phyloP scores from a whole-genome alignment of 2,888 invertebrate species.

The Lepetodrilus schrolli region DNA sequence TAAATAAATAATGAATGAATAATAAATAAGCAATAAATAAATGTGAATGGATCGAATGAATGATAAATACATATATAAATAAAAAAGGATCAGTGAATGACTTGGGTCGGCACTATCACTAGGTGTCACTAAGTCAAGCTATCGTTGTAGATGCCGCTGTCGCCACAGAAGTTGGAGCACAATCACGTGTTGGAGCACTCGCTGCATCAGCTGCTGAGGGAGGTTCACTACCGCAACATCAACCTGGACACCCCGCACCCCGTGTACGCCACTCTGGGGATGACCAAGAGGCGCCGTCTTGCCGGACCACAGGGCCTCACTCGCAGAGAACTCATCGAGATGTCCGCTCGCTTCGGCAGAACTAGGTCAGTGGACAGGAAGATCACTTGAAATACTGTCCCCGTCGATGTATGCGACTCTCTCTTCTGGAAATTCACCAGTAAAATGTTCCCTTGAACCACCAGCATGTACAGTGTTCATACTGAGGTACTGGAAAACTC shows the following conservation, averaged over 20 bases:
- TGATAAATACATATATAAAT: too few species aligned
- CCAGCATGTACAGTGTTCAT: too few species aligned
- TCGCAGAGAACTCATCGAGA: conserved; percentile 88
- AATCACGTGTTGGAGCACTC: conserved; percentile 98
- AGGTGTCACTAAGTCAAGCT: not conserved
- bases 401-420: too few species aligned
- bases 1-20: too few species aligned
- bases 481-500: too few species aligned
- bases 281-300: conserved; percentile 90
- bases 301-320: conserved; percentile 95
- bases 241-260: conserved; percentile 97
- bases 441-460: too few species aligned
- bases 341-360: conserved; percentile 82
- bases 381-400: too few species aligned
- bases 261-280: conserved; percentile 92
- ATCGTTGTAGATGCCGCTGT: conserved; percentile 34
- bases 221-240: conserved; percentile 93
- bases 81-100: too few species aligned
- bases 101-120: too few species aligned
- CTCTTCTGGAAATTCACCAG: too few species aligned
- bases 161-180: conserved; percentile 80
- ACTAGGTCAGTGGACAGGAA: conserved; percentile 8
- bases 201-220: conserved; percentile 91
- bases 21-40: too few species aligned
- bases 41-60: too few species aligned